These are phyloP conservation scores for Prunella fulvescens DNA, from an alignment of 2,113 vertebrate species.

Conservation along the genomic window DNA sequence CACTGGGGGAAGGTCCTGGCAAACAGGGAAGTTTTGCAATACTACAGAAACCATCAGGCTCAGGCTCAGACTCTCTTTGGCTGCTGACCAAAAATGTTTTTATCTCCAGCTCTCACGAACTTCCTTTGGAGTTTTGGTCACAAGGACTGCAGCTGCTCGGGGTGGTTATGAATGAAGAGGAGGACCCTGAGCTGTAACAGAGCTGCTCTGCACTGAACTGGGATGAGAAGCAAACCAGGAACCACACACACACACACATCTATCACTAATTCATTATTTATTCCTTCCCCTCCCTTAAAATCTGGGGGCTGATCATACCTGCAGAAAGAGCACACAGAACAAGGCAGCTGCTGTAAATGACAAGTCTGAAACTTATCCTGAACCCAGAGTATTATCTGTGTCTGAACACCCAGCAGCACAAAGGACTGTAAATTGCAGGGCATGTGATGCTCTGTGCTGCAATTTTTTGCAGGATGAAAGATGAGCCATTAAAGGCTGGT, in stretches of 20 bases:
- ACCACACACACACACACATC: fast-evolving
- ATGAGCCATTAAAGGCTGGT: neutral
- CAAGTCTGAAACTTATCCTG: neutral
- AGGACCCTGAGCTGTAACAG: neutral
- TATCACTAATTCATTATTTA: neutral
- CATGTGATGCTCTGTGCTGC: fast-evolving
- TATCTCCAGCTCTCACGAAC: conserved; percentile 3
- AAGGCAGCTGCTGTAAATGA: neutral
- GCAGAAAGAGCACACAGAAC: fast-evolving
- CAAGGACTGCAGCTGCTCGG: neutral
- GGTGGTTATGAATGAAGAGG: neutral
- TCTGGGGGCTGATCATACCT: neutral
- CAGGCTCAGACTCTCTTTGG: neutral
- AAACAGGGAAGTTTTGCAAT: neutral
- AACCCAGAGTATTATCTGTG: neutral
- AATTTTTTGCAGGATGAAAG: neutral
- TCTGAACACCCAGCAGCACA: neutral
- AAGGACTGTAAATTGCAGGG: fast-evolving
- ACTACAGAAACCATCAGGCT: neutral
- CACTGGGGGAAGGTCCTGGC: neutral
- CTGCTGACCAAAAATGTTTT: neutral
- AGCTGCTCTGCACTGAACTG: neutral
- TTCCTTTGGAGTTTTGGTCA: neutral
- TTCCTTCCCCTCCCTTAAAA: neutral
- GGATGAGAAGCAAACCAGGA: neutral